A percentile compares a stretch with the other conserved stretches of the same genome.
Conservation (phyloP, 2,113 vertebrate species). For the Neoarius graeffei region DNA sequence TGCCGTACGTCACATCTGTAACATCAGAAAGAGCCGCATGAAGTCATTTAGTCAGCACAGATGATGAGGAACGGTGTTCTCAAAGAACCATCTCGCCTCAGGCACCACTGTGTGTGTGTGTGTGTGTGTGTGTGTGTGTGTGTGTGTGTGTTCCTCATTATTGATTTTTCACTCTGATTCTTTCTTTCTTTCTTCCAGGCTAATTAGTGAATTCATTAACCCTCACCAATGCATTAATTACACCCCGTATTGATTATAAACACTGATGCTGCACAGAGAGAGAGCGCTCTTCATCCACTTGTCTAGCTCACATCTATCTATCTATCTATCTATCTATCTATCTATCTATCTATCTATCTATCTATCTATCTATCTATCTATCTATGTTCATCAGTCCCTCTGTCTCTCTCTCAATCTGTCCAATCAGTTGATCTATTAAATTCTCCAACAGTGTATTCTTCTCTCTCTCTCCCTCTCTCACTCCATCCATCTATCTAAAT, state of each 20-base stretch:
- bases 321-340: not conserved
- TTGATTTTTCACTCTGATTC: not conserved
- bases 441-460: too few relatives aligned
- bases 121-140: not conserved
- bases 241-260: constrained; percentile 1
- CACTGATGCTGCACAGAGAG: not conserved
- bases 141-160: not conserved
- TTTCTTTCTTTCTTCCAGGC: not conserved
- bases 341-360: not conserved
- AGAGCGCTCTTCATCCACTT: not conserved
- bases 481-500: too few relatives aligned
- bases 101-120: too few relatives aligned
- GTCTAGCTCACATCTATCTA: not conserved
- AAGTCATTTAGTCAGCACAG: too few relatives aligned
- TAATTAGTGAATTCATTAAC: constrained; percentile 14
- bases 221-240: not conserved
- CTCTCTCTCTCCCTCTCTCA: too few relatives aligned
- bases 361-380: not conserved
- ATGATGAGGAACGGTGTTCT: too few relatives aligned
- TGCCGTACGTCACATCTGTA: too few relatives aligned
- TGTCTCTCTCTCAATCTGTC: too few relatives aligned
- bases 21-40: too few relatives aligned
- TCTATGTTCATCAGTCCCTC: too few relatives aligned
- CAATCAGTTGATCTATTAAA: too few relatives aligned
- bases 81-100: too few relatives aligned